Evolutionary conservation across 1,140 invertebrate species (phyloP), one percentile per base, ranked within the genome.

Genomic region (Brachionus angularis): DNA sequence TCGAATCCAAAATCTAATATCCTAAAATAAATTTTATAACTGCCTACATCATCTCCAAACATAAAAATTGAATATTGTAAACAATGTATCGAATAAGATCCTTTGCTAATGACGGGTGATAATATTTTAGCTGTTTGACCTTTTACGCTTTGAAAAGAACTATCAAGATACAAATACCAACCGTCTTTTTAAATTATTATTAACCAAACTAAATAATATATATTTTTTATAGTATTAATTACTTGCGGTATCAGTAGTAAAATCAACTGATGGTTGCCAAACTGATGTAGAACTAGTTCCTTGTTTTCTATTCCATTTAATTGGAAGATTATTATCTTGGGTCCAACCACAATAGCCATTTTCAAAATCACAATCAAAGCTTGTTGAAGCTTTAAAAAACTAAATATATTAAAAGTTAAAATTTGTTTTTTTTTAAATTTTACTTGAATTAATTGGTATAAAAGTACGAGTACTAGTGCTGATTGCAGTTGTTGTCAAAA

Each of bases 221-320:
- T n/a, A n/a, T n/a, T n/a, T n/a, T n/a, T 4, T 34, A 58, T 21
- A 8, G 39, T 23, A 39, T 58, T 39, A 64, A 76, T 78, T 36
- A 82, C 83, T 76, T 71, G 71, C 1, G 74, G 58, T 73, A 62
- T 55, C 75, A 47, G 73, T 75, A n/a, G 83, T 83, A 70, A 83
- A 89, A 77, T 91, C 89, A 75, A 83, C 85, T 4, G 84, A 84
- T 0, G 79, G 79, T 21, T 78, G 78, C 18, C 78, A 78, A 12
- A 72, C 74, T 5, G 42, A 27, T 47, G 74, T 76, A 14, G 64
- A n/a, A 23, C 77, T 78, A 5, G 73, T 46, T 1, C 75, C 75
- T 44, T 53, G 61, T 21, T 70, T 72, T 58, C 75, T 64, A 42
- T 72, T 73, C 78, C 78, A 80, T 72, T 79, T 74, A 76, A 80